A percentile compares a stretch with the other conserved stretches of the same genome.
Conservation (phyloP, 2,797 vertebrate species). For the Bufotes viridis region DNA sequence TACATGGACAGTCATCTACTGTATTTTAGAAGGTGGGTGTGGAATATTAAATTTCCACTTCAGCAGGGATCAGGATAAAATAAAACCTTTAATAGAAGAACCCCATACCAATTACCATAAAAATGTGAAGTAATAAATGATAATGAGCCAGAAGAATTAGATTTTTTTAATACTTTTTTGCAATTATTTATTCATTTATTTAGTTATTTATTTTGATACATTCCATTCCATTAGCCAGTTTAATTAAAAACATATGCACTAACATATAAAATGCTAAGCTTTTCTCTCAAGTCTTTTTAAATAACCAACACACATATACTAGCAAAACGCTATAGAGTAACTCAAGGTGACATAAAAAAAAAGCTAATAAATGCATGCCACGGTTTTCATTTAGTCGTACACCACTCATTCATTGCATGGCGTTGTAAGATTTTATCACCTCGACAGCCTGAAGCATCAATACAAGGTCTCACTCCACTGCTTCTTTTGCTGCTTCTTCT, state of each 20-base stretch:
- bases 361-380: slow-evolving; percentile 27
- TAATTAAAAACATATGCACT: not conserved
- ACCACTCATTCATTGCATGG: slow-evolving; percentile 21
- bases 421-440: slow-evolving; percentile 38
- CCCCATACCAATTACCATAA: too few relatives aligned
- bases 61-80: not conserved
- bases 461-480: slow-evolving; percentile 40
- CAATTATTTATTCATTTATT: not conserved
- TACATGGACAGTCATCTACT: not conserved
- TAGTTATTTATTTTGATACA: not conserved
- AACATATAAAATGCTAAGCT: not conserved
- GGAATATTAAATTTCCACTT: not conserved
- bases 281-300: not conserved
- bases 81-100: not conserved
- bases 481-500: slow-evolving; percentile 45
- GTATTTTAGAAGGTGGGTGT: too few relatives aligned
- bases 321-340: not conserved
- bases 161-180: too few relatives aligned
- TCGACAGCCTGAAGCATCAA: slow-evolving; percentile 28
- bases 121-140: not conserved
- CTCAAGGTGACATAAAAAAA: slow-evolving; percentile 22
- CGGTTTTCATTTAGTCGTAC: slow-evolving; percentile 26
- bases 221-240: not conserved
- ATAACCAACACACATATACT: not conserved
- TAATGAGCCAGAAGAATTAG: not conserved